phyloP scores from a whole-genome alignment of 2,888 invertebrate genomes.

The Pinctada fucata region DNA sequence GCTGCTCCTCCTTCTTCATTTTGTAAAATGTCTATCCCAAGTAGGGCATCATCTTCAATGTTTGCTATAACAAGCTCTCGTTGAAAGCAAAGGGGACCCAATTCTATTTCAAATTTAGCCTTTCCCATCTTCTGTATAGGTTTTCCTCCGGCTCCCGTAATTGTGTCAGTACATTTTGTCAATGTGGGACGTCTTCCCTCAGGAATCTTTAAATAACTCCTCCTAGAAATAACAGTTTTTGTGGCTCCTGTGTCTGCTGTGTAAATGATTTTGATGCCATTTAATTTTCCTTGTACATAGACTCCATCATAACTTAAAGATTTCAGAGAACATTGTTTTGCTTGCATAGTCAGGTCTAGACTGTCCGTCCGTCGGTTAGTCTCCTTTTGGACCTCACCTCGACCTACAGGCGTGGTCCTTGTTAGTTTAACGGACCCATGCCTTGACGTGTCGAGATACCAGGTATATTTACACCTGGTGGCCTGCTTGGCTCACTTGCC shows the following conservation, averaged over 20 bases:
- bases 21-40: slow-evolving; percentile 36
- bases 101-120: slow-evolving; percentile 30
- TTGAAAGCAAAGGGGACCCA: slow-evolving; percentile 5
- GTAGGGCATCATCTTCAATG: slow-evolving; percentile 38
- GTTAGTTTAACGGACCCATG: slow-evolving; percentile 1
- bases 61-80: slow-evolving; percentile 35
- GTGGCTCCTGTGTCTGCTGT: too few species aligned
- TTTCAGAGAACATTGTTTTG: too few species aligned
- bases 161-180: neutral
- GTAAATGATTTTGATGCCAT: too few species aligned
- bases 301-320: too few species aligned
- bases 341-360: too few species aligned
- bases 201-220: too few species aligned
- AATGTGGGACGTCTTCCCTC: neutral
- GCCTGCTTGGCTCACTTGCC: too few species aligned
- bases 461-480: too few species aligned
- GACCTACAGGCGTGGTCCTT: slow-evolving; percentile 6
- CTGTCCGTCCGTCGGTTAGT: too few species aligned
- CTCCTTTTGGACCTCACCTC: neutral
- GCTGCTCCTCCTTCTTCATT: slow-evolving; percentile 23
- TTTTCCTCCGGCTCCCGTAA: slow-evolving; percentile 5
- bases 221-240: too few species aligned
- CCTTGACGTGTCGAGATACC: neutral
- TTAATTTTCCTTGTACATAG: too few species aligned
- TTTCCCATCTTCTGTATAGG: slow-evolving; percentile 27